A percentile compares a stretch with the other conserved stretches of the same genome.
Conservation (phyloP, 2,888 invertebrate species). For the Ceramica pisi region DNA sequence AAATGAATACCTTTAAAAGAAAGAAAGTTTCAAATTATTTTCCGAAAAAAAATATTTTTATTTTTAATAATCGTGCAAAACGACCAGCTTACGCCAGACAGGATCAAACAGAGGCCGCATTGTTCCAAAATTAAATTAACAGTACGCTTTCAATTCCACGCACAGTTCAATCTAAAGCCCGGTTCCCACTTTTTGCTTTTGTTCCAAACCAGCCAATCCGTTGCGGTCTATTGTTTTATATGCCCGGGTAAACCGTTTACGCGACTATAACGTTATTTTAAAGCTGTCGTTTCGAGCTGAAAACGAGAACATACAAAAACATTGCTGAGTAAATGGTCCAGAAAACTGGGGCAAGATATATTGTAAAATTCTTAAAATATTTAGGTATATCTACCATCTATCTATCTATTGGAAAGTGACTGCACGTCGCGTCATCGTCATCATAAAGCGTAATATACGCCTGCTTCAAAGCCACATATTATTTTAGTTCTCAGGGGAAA, state of each 20-base stretch:
- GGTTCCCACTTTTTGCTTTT: conserved; percentile 53
- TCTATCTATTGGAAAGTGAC: no score
- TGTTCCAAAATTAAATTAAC: conserved; percentile 80
- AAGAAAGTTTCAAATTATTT: not conserved
- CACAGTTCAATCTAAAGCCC: conserved; percentile 66
- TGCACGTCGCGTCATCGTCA: no score
- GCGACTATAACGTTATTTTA: conserved; percentile 3
- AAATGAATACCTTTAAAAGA: no score
- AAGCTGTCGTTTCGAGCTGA: not conserved
- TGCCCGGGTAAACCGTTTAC: conserved; percentile 28
- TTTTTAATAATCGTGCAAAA: conserved; percentile 33
- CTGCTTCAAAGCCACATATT: no score
- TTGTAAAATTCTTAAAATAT: no score
- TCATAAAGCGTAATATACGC: no score
- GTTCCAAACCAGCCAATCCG: conserved; percentile 56
- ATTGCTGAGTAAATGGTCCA: not conserved
- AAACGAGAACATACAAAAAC: not conserved
- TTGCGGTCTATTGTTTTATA: conserved; percentile 53
- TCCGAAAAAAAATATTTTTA: not conserved
- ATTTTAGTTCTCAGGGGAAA: no score
- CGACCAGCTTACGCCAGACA: conserved; percentile 40
- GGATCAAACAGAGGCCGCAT: conserved; percentile 66
- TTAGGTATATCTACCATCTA: no score
- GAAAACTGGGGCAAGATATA: not conserved
- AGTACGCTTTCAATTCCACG: conserved; percentile 77